Percentiles rank a stretch among this genome's conserved stretches.
Conservation (phyloP, 2,797 vertebrate genomes). For the Glyptemys insculpta region DNA sequence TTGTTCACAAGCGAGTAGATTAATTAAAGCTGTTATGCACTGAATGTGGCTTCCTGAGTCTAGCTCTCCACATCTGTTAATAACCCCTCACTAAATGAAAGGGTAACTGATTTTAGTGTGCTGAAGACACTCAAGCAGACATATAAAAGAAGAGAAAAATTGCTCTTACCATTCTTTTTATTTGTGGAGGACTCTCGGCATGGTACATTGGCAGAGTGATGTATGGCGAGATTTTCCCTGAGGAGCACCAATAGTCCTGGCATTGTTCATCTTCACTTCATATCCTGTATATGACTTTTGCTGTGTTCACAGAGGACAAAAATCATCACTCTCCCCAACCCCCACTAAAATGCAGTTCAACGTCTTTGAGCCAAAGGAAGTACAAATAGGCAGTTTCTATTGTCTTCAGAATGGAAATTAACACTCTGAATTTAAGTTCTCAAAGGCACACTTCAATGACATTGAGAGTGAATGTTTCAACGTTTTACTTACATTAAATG, state of each 20-base stretch:
- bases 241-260: fast-evolving
- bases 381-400: background rate
- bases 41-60: background rate
- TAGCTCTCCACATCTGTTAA: background rate
- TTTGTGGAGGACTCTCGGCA: background rate
- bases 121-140: background rate
- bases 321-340: background rate
- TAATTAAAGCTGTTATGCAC: fast-evolving
- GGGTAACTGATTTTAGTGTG: background rate
- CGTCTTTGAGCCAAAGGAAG: background rate
- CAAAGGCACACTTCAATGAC: background rate
- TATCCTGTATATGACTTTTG: background rate
- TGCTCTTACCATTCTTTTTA: background rate
- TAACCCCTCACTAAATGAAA: background rate
- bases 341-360: background rate
- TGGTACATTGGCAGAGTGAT: background rate
- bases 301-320: background rate
- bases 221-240: background rate
- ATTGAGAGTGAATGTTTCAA: background rate
- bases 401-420: background rate
- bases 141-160: background rate
- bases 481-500: background rate
- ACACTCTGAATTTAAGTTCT: background rate
- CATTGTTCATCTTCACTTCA: background rate
- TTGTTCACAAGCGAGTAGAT: background rate